Conservation (phyloP, 2,797 vertebrate species). For the Botia kubotai region DNA sequence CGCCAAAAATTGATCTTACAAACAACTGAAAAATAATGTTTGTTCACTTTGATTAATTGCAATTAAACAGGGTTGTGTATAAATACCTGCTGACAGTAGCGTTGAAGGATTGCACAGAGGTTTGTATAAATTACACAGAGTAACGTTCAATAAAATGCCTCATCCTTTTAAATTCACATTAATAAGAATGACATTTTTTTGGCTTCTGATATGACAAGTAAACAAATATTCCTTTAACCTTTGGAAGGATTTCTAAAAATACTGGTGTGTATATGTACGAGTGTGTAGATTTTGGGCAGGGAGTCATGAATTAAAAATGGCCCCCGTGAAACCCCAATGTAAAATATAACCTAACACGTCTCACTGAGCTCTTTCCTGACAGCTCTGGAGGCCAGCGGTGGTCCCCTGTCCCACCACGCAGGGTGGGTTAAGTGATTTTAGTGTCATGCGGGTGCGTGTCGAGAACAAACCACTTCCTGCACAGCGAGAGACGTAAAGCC, state of each 20-base stretch:
- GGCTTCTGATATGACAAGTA: background rate
- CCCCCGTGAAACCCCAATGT: background rate
- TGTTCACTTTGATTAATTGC: constrained; percentile 70
- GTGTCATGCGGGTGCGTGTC: constrained; percentile 56
- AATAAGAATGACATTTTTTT: background rate
- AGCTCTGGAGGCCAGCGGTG: background rate
- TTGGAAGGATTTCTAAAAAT: constrained; percentile 31
- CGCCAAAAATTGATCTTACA: constrained; percentile 68
- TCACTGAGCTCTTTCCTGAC: background rate
- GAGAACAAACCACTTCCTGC: constrained; percentile 66
- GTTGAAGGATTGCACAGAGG: background rate
- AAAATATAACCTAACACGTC: constrained; percentile 46
- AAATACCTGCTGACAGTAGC: constrained; percentile 67
- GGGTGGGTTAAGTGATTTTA: constrained; percentile 61
- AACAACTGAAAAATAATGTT: constrained; percentile 63
- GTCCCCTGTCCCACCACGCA: constrained; percentile 25
- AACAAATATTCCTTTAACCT: background rate
- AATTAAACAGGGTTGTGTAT: constrained; percentile 56
- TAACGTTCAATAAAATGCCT: background rate
- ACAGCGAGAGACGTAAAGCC: constrained; percentile 46
- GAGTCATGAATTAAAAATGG: constrained; percentile 52
- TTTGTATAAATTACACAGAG: background rate
- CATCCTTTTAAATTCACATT: background rate
- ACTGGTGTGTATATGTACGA: background rate
- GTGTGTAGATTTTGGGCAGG: background rate